Percentiles rank a stretch among this genome's conserved stretches.
Conservation (phyloP, 2,888 invertebrate genomes). For the Itoplectis maculator region DNA sequence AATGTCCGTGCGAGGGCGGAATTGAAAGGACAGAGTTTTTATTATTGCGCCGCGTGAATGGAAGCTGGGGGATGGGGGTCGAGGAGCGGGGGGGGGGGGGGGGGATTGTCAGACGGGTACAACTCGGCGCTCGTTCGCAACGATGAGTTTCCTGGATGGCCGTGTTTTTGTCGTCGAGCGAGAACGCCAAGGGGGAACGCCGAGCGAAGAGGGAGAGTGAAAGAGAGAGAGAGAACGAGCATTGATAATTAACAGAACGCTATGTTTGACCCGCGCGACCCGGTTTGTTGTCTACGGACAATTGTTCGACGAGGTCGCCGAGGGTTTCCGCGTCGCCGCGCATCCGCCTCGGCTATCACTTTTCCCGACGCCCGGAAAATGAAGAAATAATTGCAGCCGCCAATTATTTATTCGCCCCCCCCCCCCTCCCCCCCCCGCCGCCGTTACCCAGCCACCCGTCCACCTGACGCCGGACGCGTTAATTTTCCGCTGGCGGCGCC, state of each 20-base stretch:
- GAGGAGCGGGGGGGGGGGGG: too few species aligned
- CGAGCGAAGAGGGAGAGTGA: too few species aligned
- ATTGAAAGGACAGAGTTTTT: slow-evolving; percentile 1
- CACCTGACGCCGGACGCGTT: slow-evolving; percentile 53
- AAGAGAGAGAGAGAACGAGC: background rate
- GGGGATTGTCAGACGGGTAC: slow-evolving; percentile 13
- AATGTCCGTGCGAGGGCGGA: too few species aligned
- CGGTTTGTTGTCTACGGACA: slow-evolving; percentile 64
- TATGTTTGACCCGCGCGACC: slow-evolving; percentile 41
- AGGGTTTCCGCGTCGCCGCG: slow-evolving; percentile 10
- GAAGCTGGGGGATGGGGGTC: too few species aligned
- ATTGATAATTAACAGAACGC: slow-evolving; percentile 70
- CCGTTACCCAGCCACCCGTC: too few species aligned
- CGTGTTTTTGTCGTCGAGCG: slow-evolving; percentile 25
- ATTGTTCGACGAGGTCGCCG: slow-evolving; percentile 65
- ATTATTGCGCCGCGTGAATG: background rate
- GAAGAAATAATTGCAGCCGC: slow-evolving; percentile 69
- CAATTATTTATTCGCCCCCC: slow-evolving; percentile 64
- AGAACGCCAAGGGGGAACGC: slow-evolving; percentile 24
- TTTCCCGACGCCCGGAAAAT: slow-evolving; percentile 54
- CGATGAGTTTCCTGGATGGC: slow-evolving; percentile 40
- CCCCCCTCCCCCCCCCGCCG: too few species aligned
- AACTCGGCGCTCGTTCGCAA: slow-evolving; percentile 20
- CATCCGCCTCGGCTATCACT: slow-evolving; percentile 4
- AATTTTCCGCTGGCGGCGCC: slow-evolving; percentile 55